A percentile compares a stretch with the other conserved stretches of the same genome.
Evolutionary conservation across 2,113 vertebrate genomes (phyloP).

Genomic region (Neolamprologus cancellatus): DNA sequence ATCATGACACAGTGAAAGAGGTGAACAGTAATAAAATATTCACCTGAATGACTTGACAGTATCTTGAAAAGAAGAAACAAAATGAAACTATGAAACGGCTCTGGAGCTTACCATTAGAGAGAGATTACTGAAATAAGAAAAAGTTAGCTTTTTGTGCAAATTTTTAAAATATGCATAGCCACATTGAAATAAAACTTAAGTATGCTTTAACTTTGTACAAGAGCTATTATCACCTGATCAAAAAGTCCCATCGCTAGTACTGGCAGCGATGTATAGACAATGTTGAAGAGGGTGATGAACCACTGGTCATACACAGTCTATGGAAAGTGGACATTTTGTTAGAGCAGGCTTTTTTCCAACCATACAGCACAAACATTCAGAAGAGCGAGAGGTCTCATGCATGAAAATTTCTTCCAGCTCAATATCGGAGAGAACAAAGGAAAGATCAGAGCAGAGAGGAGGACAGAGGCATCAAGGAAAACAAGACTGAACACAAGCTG

Average conservation of each 20-base stretch:
- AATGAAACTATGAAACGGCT: not conserved
- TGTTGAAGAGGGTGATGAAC: slow-evolving; percentile 84
- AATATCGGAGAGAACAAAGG: not conserved
- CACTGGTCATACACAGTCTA: slow-evolving; percentile 85
- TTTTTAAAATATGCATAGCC: not conserved
- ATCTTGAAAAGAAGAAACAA: slow-evolving; percentile 18
- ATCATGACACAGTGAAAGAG: not conserved
- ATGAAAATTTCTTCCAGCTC: not conserved
- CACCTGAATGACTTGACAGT: slow-evolving; percentile 8
- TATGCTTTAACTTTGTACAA: not conserved
- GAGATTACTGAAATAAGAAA: not conserved
- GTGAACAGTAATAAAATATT: slow-evolving; percentile 3
- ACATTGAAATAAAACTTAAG: not conserved
- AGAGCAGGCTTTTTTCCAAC: not conserved
- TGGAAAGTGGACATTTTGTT: slow-evolving; percentile 11
- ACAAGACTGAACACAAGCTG: not conserved
- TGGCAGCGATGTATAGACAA: slow-evolving; percentile 81
- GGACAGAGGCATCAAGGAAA: not conserved
- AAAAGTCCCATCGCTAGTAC: slow-evolving; percentile 83
- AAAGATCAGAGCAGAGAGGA: not conserved
- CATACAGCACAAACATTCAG: not conserved
- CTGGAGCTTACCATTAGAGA: not conserved
- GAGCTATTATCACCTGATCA: slow-evolving; percentile 71
- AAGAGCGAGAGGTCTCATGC: not conserved
- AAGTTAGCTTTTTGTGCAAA: not conserved